These are phyloP conservation scores for Rhopalosiphum nymphaeae DNA, from an alignment of 2,888 invertebrate genomes.

Conservation along the genomic window DNA sequence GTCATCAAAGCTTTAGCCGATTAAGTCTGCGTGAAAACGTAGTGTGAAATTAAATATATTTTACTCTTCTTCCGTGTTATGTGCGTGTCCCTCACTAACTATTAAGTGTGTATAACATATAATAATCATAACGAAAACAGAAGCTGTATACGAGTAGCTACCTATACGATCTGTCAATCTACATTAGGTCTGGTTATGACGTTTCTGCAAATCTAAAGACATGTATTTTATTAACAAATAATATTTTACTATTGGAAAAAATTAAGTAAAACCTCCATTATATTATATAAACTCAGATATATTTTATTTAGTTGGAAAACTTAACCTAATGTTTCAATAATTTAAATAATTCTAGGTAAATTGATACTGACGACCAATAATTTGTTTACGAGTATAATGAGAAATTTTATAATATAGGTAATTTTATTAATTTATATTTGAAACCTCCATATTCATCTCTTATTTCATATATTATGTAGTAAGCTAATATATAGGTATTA, in stretches of 20 bases:
- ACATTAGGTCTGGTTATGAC: slow-evolving; percentile 49
- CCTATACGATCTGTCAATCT: slow-evolving; percentile 44
- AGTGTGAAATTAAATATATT: slow-evolving; percentile 51
- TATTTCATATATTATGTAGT: neutral
- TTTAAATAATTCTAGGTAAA: neutral
- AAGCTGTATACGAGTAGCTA: slow-evolving; percentile 19
- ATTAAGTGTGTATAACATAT: slow-evolving; percentile 10
- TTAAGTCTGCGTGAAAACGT: slow-evolving; percentile 47
- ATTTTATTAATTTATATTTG: neutral
- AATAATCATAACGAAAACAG: slow-evolving; percentile 18
- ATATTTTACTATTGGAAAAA: neutral
- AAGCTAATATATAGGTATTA: neutral
- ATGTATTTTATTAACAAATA: slow-evolving; percentile 14
- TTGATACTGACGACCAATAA: neutral
- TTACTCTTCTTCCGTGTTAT: neutral
- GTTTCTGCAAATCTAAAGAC: slow-evolving; percentile 2
- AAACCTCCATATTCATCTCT: neutral
- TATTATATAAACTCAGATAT: neutral
- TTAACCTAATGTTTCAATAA: neutral
- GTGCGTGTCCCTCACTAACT: neutral
- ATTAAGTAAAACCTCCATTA: neutral
- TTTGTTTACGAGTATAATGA: neutral
- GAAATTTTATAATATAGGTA: neutral
- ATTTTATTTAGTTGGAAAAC: neutral
- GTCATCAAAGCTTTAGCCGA: slow-evolving; percentile 19